Evolutionary conservation across 2,797 vertebrate species (phyloP), one percentile per base, ranked within the genome.

Genomic region (Champsocephalus gunnari): DNA sequence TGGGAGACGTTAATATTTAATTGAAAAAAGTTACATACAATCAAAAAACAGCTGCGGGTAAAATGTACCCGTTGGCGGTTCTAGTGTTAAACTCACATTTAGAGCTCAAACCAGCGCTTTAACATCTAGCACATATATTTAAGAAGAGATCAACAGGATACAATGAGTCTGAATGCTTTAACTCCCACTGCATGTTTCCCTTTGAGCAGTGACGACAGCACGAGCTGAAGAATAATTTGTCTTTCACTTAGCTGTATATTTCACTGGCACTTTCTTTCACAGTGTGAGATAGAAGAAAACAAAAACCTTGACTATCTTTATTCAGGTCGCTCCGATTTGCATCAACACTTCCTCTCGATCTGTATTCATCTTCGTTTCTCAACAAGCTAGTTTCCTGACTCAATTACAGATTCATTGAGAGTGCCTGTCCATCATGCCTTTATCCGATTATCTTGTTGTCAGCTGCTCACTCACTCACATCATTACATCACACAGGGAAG

Each of bases 361-460:
- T 77, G 75, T 50, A 44, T 73, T 58, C 79, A 68, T 71, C 81
- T 71, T 69, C 73, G 74, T 69, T 21, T 17, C 9, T 14, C 58
- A 85, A 75, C 72, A 56, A 59, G 79, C 68, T 34, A 49, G 71
- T 77, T 85, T 77, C 73, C 81, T 2, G 65, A 87, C 86, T 89
- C 87, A 74, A 90, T 91, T 88, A 89, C 47, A 34, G 80, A 81
- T 87, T 80, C 74, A 77, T 60, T 79, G 81, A 82, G 83, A 78
- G 86, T n/a, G 49, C 75, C 86, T 84, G 81, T 90, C 90, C 84
- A 88, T 93, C 91, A 88, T 47, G 72, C 44, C 83, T 68, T 87
- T 73, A 87, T 90, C 82, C 54, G 81, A 90, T 93, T 88, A 88
- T 91, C 75, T 76, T 84, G 86, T 92, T 90, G 89, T 90, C 83